Base-by-base conservation (phyloP, 2,888 invertebrate species). In the Azorinus chamasolen region DNA sequence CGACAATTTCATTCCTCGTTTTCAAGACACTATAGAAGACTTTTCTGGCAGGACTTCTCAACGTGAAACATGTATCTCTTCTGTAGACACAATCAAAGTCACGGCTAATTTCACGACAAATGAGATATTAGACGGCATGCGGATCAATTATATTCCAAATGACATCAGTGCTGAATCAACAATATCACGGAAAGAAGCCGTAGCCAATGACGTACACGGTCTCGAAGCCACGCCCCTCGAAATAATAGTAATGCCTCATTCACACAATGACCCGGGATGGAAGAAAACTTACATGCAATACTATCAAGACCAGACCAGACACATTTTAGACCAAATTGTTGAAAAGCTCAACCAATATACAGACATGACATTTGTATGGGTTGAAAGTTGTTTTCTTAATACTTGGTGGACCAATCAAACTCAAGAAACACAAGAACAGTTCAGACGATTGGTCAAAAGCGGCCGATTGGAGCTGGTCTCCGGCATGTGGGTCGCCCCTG, bases 261-360 rank as follows among this genome's bases (percentile, higher is more conserved):
- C 98, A 0, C 98, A 98, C 94, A 98, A 97, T 91, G 99, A 99
- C 93, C 99, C 99, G 0, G 99, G 99, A 68, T 99, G 99, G 99
- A 94, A 98, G 89, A 96, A 97, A 93, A 99, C 99, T 0, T 97
- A 97, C 93, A 97, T 98, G 88, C 96, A 96, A 89, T 99, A 99
- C 93, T 98, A 97, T 93, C 96, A 97, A 92, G 95, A 87, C 22
- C 87, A 91, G 68, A 92, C 98, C 0, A 95, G 96, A 66, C 96
- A 96, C 89, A 98, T 98, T 82, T 95, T 99, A 84, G 97, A 97
- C 93, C 96, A 97, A 91, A 96, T 98, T 94, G 97, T 98, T 20
- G 95, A 96, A 64, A 98, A 98, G 93, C 94, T 99, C 91, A 79
- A 78, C 72, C 95, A 96, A 90, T 96, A 96, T 93, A 96, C 95